phyloP scores from a whole-genome alignment of 2,797 vertebrate species.

The Echeneis naucrates region DNA sequence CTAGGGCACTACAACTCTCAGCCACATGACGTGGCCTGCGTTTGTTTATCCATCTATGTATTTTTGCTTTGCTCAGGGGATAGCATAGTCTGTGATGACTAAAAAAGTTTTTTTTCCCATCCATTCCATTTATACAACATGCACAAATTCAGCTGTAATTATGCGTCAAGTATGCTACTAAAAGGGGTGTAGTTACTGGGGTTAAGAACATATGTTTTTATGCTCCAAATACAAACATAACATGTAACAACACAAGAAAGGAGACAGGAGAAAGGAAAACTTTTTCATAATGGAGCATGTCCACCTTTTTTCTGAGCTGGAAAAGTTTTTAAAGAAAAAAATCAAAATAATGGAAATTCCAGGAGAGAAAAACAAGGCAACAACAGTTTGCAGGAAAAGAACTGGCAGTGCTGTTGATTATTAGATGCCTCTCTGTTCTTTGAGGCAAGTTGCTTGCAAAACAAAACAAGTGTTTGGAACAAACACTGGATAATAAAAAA shows the following conservation, averaged over 20 bases:
- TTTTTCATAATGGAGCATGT: conserved; percentile 74
- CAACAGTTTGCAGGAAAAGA: conserved; percentile 52
- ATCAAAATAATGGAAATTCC: conserved; percentile 75
- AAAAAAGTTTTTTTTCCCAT: conserved; percentile 55
- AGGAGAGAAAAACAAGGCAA: conserved; percentile 63
- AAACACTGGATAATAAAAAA: conserved; percentile 85
- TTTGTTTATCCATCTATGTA: conserved; percentile 68
- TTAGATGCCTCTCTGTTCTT: conserved; percentile 70
- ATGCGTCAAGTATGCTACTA: conserved; percentile 62
- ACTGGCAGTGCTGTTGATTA: conserved; percentile 65
- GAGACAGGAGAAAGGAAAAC: conserved; percentile 48
- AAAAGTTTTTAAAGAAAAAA: conserved; percentile 45
- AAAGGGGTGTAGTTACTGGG: conserved; percentile 45
- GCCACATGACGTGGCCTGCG: conserved; percentile 45
- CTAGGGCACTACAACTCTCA: conserved; percentile 37
- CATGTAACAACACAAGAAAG: conserved; percentile 45
- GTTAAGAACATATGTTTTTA: conserved; percentile 35
- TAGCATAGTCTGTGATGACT: conserved; percentile 43
- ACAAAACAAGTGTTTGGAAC: conserved; percentile 84
- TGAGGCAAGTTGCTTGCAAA: conserved; percentile 69
- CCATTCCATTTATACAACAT: conserved; percentile 49
- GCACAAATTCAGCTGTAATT: conserved; percentile 58
- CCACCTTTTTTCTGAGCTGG: conserved; percentile 24
- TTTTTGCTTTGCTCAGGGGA: conserved; percentile 61
- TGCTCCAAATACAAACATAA: conserved; percentile 49